Evolutionary conservation across 2,888 invertebrate genomes (phyloP).

Genomic region (Cacoxenus indagator): DNA sequence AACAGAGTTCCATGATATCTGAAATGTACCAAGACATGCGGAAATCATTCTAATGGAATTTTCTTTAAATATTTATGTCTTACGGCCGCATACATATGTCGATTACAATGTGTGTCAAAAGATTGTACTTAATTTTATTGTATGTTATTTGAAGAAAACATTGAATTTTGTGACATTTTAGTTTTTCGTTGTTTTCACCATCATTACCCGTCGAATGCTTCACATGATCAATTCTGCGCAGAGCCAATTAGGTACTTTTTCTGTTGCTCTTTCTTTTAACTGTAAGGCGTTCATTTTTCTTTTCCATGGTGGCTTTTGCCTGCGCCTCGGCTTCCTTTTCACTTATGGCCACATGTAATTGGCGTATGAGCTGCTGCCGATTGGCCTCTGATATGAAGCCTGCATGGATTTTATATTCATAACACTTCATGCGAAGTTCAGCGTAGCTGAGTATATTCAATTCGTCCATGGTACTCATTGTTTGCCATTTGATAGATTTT

Average conservation of each 20-base stretch:
- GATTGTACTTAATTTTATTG: no score
- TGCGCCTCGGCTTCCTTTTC: not conserved
- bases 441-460: not conserved
- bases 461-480: not conserved
- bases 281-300: not conserved
- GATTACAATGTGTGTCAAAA: no score
- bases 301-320: not conserved
- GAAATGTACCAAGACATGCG: not conserved
- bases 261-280: not conserved
- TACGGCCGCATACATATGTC: not conserved
- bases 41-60: constrained; percentile 50
- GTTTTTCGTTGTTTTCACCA: no score
- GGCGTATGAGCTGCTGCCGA: not conserved
- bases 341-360: not conserved
- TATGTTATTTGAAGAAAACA: no score
- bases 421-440: not conserved
- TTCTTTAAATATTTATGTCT: constrained; percentile 45
- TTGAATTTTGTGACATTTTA: no score
- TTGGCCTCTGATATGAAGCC: not conserved
- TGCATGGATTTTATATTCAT: not conserved
- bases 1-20: not conserved
- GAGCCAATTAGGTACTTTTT: no score
- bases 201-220: no score
- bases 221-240: no score
- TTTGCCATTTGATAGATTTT: no score